Percentiles rank a stretch among this genome's conserved stretches.
phyloP scores from a whole-genome alignment of 2,113 vertebrate genomes.

The Smithornis capensis region DNA sequence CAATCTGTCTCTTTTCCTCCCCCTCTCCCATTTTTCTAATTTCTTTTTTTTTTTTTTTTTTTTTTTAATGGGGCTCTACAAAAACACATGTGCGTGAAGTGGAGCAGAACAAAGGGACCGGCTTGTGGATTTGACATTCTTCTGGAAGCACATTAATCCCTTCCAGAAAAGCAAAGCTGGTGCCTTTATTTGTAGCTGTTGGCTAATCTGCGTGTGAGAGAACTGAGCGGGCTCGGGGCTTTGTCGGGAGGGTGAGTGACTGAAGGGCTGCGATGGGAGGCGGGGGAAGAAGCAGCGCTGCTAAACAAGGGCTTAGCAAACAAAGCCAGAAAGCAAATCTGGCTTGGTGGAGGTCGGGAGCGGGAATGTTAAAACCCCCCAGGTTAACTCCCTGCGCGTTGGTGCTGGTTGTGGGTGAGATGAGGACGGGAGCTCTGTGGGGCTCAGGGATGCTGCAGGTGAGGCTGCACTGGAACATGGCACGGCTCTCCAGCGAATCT shows the following conservation, averaged over 20 bases:
- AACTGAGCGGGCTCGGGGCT: background rate
- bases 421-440: background rate
- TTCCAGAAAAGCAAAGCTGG: slow-evolving; percentile 15
- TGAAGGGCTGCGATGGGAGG: background rate
- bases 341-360: background rate
- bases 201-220: slow-evolving; percentile 1
- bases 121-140: background rate
- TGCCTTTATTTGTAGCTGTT: slow-evolving; percentile 12
- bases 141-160: slow-evolving; percentile 26
- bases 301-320: background rate
- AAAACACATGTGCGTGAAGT: background rate
- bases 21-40: background rate
- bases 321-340: background rate
- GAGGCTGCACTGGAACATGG: background rate
- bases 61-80: background rate
- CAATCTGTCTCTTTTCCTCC: background rate
- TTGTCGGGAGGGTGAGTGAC: background rate
- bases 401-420: background rate
- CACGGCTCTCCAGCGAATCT: background rate
- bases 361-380: background rate
- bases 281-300: background rate
- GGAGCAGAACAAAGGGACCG: slow-evolving; percentile 5
- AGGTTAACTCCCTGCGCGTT: background rate
- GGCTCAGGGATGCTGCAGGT: background rate
- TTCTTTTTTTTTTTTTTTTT: background rate